phyloP scores from a whole-genome alignment of 1,140 invertebrate genomes.

The Drosophila mojavensis region DNA sequence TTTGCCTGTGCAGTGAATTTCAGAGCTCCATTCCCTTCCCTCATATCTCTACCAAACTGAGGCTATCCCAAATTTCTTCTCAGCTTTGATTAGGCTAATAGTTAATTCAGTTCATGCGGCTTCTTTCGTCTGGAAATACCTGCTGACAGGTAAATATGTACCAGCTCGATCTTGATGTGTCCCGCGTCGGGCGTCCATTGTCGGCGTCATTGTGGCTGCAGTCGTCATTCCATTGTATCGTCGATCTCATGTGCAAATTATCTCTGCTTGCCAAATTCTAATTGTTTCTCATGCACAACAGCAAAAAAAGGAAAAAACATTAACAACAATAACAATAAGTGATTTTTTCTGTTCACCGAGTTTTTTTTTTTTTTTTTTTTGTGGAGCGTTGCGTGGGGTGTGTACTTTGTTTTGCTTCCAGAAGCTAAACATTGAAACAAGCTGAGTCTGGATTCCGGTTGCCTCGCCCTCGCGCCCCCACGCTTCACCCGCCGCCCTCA shows the following conservation, averaged over 20 bases:
- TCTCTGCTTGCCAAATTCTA: constrained; percentile 79
- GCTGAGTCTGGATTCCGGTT: constrained; percentile 44
- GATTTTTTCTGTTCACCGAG: constrained; percentile 74
- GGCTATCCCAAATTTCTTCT: neutral
- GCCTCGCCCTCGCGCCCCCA: neutral
- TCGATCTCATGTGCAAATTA: constrained; percentile 79
- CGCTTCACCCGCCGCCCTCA: neutral
- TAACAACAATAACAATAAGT: constrained; percentile 47
- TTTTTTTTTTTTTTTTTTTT: too few relatives aligned
- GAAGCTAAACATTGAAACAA: constrained; percentile 69
- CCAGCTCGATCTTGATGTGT: neutral
- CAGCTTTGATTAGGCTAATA: too few relatives aligned
- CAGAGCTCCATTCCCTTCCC: too few relatives aligned
- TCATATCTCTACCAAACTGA: neutral
- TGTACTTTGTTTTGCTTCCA: constrained; percentile 66
- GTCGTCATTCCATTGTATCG: constrained; percentile 66
- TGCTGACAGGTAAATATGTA: neutral
- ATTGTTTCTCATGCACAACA: constrained; percentile 69
- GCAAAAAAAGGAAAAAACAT: constrained; percentile 29
- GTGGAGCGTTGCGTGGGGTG: constrained; percentile 48
- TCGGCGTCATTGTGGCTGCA: constrained; percentile 29
- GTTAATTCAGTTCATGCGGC: neutral
- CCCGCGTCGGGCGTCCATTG: neutral
- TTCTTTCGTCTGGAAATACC: neutral
- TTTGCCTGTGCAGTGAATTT: too few relatives aligned